Base-by-base conservation (phyloP, 2,797 vertebrate genomes). In the Stomatorhinus walkeri region DNA sequence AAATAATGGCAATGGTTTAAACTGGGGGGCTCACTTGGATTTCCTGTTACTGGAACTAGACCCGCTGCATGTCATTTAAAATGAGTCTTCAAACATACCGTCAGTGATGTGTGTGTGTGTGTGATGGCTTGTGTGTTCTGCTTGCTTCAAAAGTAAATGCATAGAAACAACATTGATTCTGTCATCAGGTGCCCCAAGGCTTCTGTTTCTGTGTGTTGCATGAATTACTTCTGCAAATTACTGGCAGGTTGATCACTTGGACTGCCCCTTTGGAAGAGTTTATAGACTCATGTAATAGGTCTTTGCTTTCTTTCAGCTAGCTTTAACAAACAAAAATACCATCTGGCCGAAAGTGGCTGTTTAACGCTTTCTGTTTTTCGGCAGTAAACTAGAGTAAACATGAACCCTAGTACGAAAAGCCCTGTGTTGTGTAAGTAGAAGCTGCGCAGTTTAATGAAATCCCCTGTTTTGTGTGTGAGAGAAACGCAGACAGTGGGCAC, bases 391-490 rank as follows among this genome's bases (percentile, higher is more conserved):
- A 9, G 28, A 59, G 52, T 56, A 59, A 87, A 87, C 85, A 87
- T 40, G 52, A 52, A 86, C 22, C 14, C 40, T 24, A 59, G 85
- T 59, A 43, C 4, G 46, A 85, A 85, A 85, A 85, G 76, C 84
- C 46, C 84, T 12, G 84, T 32, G 22, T 85, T 28, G 51, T 81
- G 76, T 81, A 46, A 81, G 40, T 19, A 16, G 24, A 85, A 54
- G 84, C 51, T 51, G 24, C 16, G 12, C 14, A 85, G 84, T 85
- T 85, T 85, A 85, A 59, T 87, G 32, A 87, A 87, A 87, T 87
- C 28, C 52, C 28, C 7, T 59, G 4, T 56, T 87, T 59, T 36
- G 76, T 81, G 72, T 46, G 76, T 8, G 76, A 19, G 40, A n/a
- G 40, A 81, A 28, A 40, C 2, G 7, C 46, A 49, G 46, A 48